These are phyloP conservation scores for Gadopsis bispinosus DNA, from an alignment of 2,797 vertebrate species.

Conservation along the genomic window DNA sequence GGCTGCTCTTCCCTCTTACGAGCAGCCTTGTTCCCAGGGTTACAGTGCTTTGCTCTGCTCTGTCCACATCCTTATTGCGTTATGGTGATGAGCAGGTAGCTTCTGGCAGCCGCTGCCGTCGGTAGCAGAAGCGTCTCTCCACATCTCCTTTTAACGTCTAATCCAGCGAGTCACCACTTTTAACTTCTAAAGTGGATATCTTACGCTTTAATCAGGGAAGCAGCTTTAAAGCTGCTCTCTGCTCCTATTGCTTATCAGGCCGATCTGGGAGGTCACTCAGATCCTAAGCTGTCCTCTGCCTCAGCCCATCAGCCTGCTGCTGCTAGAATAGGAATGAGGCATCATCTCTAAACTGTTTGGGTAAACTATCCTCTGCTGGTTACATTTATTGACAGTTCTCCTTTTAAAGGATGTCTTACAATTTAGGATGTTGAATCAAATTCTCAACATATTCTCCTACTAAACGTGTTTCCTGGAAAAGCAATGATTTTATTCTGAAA, in stretches of 20 bases:
- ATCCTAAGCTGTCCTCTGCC: constrained; percentile 53
- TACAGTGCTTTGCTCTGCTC: constrained; percentile 4
- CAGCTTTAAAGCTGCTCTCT: constrained; percentile 59
- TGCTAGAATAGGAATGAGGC: constrained; percentile 38
- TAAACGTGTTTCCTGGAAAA: not conserved
- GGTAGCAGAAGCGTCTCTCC: constrained; percentile 39
- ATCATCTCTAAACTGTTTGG: constrained; percentile 8
- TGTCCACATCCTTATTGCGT: constrained; percentile 41
- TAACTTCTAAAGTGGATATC: constrained; percentile 72
- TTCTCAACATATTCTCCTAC: constrained; percentile 2
- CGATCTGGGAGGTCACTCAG: constrained; percentile 56
- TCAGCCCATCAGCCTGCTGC: constrained; percentile 28
- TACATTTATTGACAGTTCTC: constrained; percentile 14
- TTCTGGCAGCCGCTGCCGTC: constrained; percentile 32
- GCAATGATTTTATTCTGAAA: not conserved
- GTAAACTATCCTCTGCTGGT: constrained; percentile 26
- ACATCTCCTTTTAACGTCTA: constrained; percentile 60
- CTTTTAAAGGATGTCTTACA: constrained; percentile 13
- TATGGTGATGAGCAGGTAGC: constrained; percentile 26
- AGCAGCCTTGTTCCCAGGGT: constrained; percentile 20
- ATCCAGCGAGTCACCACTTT: constrained; percentile 69
- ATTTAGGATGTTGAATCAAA: not conserved
- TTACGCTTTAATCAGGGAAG: constrained; percentile 60
- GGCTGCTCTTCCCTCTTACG: constrained; percentile 9
- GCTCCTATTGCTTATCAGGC: constrained; percentile 53